Conservation (phyloP, 2,797 vertebrate genomes). For the Tokudaia tokunoshimensis region DNA sequence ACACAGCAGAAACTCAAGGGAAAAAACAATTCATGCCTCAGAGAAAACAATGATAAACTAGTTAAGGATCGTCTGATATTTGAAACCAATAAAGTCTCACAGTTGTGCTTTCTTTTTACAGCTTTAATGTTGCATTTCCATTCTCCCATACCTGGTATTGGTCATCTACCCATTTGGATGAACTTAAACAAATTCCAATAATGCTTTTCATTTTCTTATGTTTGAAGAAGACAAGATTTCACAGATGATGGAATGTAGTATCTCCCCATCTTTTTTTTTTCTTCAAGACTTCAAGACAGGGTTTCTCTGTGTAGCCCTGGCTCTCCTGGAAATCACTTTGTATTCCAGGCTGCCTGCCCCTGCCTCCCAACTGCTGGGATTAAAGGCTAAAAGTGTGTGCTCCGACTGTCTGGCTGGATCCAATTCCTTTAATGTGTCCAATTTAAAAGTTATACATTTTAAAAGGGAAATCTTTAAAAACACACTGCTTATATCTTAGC, state of each 20-base stretch:
- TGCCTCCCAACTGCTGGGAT: not conserved
- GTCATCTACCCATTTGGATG: not conserved
- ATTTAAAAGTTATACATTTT: constrained; percentile 24
- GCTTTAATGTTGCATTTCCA: constrained; percentile 11
- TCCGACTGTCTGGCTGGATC: not conserved
- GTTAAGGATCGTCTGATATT: not conserved
- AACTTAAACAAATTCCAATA: not conserved
- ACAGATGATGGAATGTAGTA: not conserved
- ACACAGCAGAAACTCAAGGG: not conserved
- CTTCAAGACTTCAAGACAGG: not conserved
- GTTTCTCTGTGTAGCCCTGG: not conserved
- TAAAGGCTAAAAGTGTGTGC: not conserved
- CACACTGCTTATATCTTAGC: too few species aligned
- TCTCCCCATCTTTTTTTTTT: not conserved
- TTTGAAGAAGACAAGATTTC: not conserved
- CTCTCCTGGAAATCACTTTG: not conserved
- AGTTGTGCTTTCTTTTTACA: not conserved
- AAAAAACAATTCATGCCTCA: not conserved
- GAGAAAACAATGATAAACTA: not conserved
- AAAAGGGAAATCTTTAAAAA: constrained; percentile 14
- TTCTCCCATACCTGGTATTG: not conserved
- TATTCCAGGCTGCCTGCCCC: not conserved
- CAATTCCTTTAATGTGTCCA: not conserved
- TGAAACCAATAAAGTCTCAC: not conserved
- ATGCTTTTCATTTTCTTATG: not conserved